phyloP scores from a whole-genome alignment of 2,888 invertebrate genomes.

The Muschampia plurimacula region DNA sequence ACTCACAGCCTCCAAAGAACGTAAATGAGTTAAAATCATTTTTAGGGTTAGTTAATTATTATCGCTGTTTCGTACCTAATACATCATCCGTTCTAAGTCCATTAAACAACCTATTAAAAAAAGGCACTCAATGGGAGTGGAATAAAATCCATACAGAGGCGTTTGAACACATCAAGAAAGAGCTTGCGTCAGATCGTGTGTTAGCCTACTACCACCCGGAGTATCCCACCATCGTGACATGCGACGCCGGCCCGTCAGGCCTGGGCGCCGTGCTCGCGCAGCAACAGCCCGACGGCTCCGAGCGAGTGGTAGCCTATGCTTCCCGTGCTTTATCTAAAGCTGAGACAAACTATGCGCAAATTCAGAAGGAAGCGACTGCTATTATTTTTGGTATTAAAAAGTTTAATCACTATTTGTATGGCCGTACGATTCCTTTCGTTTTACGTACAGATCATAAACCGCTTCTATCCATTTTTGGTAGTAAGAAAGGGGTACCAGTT shows the following conservation, averaged over 20 bases:
- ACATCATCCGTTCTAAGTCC: conserved; percentile 5
- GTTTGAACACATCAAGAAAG: background rate
- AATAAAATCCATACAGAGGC: background rate
- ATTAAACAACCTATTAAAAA: background rate
- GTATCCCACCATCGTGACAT: conserved; percentile 1
- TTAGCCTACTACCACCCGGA: conserved; percentile 6
- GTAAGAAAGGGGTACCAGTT: conserved; percentile 1
- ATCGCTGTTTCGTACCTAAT: conserved; percentile 12
- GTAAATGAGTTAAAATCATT: conserved; percentile 6
- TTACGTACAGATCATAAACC: background rate
- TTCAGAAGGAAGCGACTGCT: conserved; percentile 1
- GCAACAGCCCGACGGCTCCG: conserved; percentile 2
- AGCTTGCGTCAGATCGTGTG: background rate
- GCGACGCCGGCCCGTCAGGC: background rate
- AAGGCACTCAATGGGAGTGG: background rate
- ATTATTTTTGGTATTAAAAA: background rate
- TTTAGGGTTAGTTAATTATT: background rate
- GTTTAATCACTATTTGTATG: conserved; percentile 4
- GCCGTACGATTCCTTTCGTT: conserved; percentile 4
- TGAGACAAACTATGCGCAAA: background rate
- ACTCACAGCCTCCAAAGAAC: background rate
- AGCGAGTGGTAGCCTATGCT: conserved; percentile 1
- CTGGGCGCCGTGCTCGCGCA: conserved; percentile 7
- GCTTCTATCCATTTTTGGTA: background rate
- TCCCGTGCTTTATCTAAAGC: background rate